Percentiles rank a stretch among this genome's conserved stretches.
Conservation (phyloP, 2,113 vertebrate genomes). For the Periophthalmodon schlosseri region DNA sequence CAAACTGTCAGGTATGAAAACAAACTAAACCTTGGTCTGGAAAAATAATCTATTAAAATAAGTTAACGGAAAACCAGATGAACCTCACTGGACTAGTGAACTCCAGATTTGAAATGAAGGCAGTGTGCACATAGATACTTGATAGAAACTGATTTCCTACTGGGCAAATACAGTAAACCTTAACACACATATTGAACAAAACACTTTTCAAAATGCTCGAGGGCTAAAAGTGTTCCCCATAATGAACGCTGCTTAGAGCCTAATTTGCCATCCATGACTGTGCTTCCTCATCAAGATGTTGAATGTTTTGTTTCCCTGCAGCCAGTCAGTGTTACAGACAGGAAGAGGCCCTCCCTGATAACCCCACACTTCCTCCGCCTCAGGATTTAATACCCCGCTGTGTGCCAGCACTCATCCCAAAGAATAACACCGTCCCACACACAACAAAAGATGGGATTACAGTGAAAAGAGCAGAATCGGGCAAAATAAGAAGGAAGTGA, state of each 20-base stretch:
- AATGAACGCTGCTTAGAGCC: conserved; percentile 2
- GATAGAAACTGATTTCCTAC: no score
- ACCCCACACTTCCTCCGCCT: conserved; percentile 60
- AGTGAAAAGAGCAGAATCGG: not conserved
- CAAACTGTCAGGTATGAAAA: no score
- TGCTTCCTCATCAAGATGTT: conserved; percentile 55
- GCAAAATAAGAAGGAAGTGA: no score
- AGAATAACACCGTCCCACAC: conserved; percentile 31
- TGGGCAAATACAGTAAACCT: not conserved
- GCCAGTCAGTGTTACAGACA: conserved; percentile 47
- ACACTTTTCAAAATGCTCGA: not conserved
- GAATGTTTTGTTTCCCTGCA: conserved; percentile 59
- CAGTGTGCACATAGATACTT: no score
- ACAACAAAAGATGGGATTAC: conserved; percentile 21
- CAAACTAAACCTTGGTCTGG: no score
- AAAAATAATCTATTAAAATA: no score
- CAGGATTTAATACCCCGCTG: conserved; percentile 51
- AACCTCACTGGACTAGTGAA: no score
- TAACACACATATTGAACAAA: not conserved
- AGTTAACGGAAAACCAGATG: no score
- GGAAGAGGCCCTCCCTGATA: conserved; percentile 67
- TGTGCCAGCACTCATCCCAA: conserved; percentile 49
- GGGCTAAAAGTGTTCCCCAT: not conserved
- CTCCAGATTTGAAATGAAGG: no score
- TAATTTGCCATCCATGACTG: conserved; percentile 38